Evolutionary conservation across 2,113 vertebrate species (phyloP), one percentile per base, ranked within the genome.

Genomic region (Rhinopomastus cyanomelas): DNA sequence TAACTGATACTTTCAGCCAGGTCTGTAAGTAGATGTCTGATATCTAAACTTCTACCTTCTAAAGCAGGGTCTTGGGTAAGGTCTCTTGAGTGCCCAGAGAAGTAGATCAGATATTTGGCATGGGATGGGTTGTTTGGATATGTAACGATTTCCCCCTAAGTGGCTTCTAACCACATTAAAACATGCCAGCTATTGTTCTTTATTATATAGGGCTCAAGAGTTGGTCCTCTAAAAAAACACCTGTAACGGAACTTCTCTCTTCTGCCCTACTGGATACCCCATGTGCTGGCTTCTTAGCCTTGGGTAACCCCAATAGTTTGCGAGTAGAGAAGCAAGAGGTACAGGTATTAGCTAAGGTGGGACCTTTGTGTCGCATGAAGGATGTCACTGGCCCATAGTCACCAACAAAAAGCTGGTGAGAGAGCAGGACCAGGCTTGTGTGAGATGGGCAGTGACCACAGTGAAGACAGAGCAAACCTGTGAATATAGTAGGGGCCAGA

Each of bases 281-380:
- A 1, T 30, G 36, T 34, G 65, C 34, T n/a, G 44, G 26, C 62
- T 74, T 44, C 55, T 53, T 46, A 56, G 34, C 42, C 55, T 44
- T 1, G 11, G 11, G 37, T 32, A 29, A 26, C 62, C 22, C 22
- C 56, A 19, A 0, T 52, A 11, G 5, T 59, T 42, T 5, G 0
- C 29, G 51, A 39, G 44, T 9, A 32, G 51, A 66, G 81, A 51
- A 14, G 17, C 10, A 72, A 32, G 52, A 21, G 8, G 32, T 14
- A 49, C 34, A 64, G 34, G 62, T 0, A 9, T 36, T 26, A 29
- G 44, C 37, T 8, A n/a, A 67, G 37, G 29, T 39, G 29, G 16
- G 30, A 69, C 21, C 42, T 32, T 16, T 4, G 0, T 18, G 65
- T 56, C 72, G 34, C 44, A 34, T 36, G 36, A 29, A 71, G 26